Evolutionary conservation across 2,888 invertebrate genomes (phyloP).

Genomic region (Spisula solida): DNA sequence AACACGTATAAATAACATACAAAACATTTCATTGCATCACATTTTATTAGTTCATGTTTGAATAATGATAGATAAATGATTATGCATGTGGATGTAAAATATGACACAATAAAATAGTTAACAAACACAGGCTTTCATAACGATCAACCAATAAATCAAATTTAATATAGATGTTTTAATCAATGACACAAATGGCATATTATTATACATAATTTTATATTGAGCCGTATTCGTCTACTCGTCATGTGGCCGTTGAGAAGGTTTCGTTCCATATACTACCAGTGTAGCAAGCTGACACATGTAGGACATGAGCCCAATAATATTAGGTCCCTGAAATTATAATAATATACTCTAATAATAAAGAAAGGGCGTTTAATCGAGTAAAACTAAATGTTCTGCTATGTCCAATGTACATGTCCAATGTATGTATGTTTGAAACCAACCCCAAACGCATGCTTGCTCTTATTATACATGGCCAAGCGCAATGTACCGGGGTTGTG

Average conservation of each 20-base stretch:
- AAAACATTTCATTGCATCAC: background rate
- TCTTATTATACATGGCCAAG: no score
- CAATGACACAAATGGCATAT: background rate
- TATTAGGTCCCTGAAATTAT: slow-evolving; percentile 38
- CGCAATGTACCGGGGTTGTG: no score
- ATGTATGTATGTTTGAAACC: no score
- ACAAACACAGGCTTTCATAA: background rate
- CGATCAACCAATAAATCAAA: background rate
- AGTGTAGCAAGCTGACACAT: slow-evolving; percentile 19
- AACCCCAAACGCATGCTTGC: no score
- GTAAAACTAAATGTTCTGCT: no score
- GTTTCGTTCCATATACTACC: slow-evolving; percentile 11
- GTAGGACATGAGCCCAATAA: slow-evolving; percentile 18
- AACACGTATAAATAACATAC: background rate
- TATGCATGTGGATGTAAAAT: background rate
- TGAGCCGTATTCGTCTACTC: background rate
- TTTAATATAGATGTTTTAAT: background rate
- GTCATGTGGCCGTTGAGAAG: background rate
- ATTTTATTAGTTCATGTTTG: no score
- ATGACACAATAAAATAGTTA: background rate
- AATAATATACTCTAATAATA: background rate
- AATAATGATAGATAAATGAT: background rate
- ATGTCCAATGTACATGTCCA: no score
- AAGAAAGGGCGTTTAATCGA: no score
- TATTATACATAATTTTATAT: background rate